Evolutionary conservation across 2,113 vertebrate species (phyloP), one percentile per base, ranked within the genome.

Genomic region (Pelodiscus sinensis): DNA sequence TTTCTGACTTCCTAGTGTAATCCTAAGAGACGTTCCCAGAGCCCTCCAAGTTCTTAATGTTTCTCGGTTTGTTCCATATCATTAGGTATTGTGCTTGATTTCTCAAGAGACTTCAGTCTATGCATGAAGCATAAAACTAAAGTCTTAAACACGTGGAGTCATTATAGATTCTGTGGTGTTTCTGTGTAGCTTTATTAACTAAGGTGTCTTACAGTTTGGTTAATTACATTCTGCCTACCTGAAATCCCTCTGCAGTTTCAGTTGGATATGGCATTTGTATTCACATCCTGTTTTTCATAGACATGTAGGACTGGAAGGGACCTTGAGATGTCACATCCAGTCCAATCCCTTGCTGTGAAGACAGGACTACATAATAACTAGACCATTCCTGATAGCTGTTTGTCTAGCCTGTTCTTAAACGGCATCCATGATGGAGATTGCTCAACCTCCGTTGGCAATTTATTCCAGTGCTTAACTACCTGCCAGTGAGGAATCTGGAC

Each of bases 161-260:
- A 94, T 91, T 96, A 94, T 91, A 93, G 80, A 82, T 60, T 95
- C 3, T 75, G 0, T 24, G 55, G 85, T 91, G 51, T 86, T 77
- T 92, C 50, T 83, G 89, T 96, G 92, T 90, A 93, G 57, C 80
- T 86, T 88, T 93, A 84, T 90, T 95, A 95, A 87, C 90, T 93
- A 0, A 9, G 84, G 3, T 88, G 77, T 86, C 86, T 94, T 96
- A 91, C 94, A 96, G 86, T 29, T 19, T 73, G 84, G 62, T 50
- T 93, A 95, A 93, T 95, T 93, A 77, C 3, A 44, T 90, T 78
- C 84, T 88, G 71, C 94, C 86, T 96, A 0, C 0, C 89, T 84
- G 55, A 88, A 75, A 83, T 90, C 77, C 85, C 82, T 91, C 65
- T 73, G 82, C 6, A 1, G 80, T 95, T 94, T 84, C 84, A 1